Conservation (phyloP, 1,140 invertebrate genomes). For the Drosophila elegans region DNA sequence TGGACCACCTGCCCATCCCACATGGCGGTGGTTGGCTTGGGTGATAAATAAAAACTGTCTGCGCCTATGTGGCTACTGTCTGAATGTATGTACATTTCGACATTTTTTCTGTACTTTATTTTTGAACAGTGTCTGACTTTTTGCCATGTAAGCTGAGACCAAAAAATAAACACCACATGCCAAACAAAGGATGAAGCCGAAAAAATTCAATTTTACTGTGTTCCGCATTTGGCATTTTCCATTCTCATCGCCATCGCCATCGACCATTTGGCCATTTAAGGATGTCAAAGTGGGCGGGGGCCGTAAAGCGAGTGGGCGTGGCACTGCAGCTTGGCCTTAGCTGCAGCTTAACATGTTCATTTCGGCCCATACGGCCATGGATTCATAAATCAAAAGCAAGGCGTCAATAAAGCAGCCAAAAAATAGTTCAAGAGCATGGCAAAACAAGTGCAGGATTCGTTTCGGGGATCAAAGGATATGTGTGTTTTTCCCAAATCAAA, state of each 20-base stretch:
- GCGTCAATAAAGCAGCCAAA: constrained; percentile 25
- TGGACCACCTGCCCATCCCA: constrained; percentile 8
- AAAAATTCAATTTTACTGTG: constrained; percentile 74
- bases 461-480: constrained; percentile 38
- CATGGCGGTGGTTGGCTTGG: constrained; percentile 19
- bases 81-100: constrained; percentile 12
- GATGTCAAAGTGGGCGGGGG: constrained; percentile 25
- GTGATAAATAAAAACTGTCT: constrained; percentile 83
- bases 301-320: constrained; percentile 4
- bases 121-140: constrained; percentile 54
- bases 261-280: constrained; percentile 72
- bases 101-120: constrained; percentile 25
- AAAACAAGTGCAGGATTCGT: constrained; percentile 8
- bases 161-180: constrained; percentile 39
- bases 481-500: constrained; percentile 27
- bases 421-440: constrained; percentile 35
- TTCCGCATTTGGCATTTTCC: constrained; percentile 34
- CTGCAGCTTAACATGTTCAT: constrained; percentile 76
- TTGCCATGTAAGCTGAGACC: constrained; percentile 55
- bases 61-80: constrained; percentile 66
- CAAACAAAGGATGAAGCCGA: constrained; percentile 42
- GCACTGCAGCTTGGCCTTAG: neutral
- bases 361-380: constrained; percentile 32
- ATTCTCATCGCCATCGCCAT: neutral
- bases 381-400: constrained; percentile 66